phyloP scores from a whole-genome alignment of 2,113 vertebrate genomes.

The Misgurnus mizolepis region DNA sequence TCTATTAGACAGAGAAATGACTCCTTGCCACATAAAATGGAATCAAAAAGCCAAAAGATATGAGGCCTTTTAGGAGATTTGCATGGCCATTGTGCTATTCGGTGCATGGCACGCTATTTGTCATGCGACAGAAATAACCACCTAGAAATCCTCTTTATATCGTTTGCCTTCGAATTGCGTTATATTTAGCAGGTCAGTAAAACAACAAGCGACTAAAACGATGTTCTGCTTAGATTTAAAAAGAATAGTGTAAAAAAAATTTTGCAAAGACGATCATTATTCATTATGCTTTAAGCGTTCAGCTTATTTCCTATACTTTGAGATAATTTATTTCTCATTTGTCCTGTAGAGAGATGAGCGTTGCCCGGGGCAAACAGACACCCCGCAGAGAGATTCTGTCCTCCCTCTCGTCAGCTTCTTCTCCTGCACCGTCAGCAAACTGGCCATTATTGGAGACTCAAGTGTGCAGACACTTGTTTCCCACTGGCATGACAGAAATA shows the following conservation, averaged over 20 bases:
- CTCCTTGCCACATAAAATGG: constrained; percentile 21
- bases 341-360: neutral
- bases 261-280: no score
- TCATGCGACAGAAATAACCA: constrained; percentile 36
- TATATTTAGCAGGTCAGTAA: neutral
- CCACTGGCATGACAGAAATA: constrained; percentile 33
- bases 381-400: constrained; percentile 44
- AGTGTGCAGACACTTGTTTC: constrained; percentile 22
- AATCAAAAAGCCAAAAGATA: constrained; percentile 45
- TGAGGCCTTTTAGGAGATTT: constrained; percentile 62
- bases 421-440: constrained; percentile 25
- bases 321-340: neutral
- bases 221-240: no score
- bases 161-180: neutral
- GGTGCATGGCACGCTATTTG: neutral
- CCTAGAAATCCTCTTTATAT: constrained; percentile 25
- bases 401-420: constrained; percentile 25
- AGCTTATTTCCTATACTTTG: neutral
- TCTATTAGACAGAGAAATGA: constrained; percentile 41
- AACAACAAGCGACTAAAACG: no score
- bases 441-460: constrained; percentile 38
- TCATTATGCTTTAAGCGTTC: neutral
- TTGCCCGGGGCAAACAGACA: constrained; percentile 29
- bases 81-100: constrained; percentile 60
- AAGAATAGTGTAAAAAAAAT: no score